Evolutionary conservation across 2,113 vertebrate species (phyloP).

Genomic region (Nycticebus coucang): DNA sequence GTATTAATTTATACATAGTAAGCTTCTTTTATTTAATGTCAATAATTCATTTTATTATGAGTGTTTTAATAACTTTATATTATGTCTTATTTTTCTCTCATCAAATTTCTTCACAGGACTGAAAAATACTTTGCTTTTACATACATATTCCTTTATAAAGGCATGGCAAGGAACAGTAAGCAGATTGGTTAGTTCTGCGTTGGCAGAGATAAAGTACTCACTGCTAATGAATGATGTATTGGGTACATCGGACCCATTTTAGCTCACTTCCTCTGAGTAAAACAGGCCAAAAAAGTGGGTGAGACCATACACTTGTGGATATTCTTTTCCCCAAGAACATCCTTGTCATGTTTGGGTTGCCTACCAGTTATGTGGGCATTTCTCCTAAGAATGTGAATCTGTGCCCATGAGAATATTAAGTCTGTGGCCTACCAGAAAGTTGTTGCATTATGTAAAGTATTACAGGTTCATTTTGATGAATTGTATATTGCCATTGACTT

Average conservation of each 20-base stretch:
- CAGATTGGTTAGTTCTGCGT: constrained; percentile 26
- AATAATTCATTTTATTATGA: background rate
- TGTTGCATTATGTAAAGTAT: background rate
- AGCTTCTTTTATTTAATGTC: background rate
- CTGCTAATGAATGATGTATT: constrained; percentile 44
- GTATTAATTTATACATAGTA: background rate
- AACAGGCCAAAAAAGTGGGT: background rate
- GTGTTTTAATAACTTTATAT: background rate
- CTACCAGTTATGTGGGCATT: constrained; percentile 8
- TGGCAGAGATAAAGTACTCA: constrained; percentile 25
- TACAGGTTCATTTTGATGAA: constrained; percentile 17
- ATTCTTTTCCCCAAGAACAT: constrained; percentile 8
- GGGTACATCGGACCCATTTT: background rate
- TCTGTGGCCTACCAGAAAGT: background rate
- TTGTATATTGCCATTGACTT: background rate
- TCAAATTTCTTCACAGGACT: constrained; percentile 6
- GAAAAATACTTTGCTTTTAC: background rate
- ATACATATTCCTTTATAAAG: background rate
- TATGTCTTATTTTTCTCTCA: background rate
- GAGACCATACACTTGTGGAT: background rate
- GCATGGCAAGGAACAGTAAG: background rate
- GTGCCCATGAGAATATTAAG: background rate
- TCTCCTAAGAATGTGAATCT: constrained; percentile 6
- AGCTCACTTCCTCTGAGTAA: constrained; percentile 26
- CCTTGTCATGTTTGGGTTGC: background rate